These are phyloP conservation scores for Drosophila affinis DNA, from an alignment of 2,888 invertebrate genomes.

Conservation along the genomic window DNA sequence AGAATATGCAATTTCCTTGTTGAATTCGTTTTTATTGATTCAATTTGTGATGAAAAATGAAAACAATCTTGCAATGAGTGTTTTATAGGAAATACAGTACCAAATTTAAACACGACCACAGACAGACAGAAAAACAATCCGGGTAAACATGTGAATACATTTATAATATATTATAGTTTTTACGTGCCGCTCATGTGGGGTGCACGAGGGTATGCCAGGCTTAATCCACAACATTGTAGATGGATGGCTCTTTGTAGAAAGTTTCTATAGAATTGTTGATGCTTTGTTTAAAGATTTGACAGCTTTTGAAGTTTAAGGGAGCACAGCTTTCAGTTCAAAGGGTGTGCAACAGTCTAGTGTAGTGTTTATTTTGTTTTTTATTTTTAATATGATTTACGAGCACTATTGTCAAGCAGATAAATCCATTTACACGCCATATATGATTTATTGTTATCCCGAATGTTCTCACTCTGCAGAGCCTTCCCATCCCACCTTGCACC, in stretches of 20 bases:
- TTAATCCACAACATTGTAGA: no score
- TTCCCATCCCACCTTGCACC: background rate
- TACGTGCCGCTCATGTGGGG: background rate
- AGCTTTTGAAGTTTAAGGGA: background rate
- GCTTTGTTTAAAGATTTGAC: no score
- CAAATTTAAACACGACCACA: background rate
- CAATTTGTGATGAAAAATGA: background rate
- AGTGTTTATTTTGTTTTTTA: slow-evolving; percentile 5
- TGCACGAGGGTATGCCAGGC: background rate
- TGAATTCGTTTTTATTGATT: background rate
- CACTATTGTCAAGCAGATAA: slow-evolving; percentile 36
- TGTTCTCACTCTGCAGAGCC: slow-evolving; percentile 4
- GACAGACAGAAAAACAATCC: background rate
- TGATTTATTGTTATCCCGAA: slow-evolving; percentile 42
- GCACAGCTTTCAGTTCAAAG: background rate
- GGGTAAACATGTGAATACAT: background rate
- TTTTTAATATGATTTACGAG: slow-evolving; percentile 36
- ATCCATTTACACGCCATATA: slow-evolving; percentile 47
- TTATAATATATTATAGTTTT: slow-evolving; percentile 1
- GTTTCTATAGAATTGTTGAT: no score
- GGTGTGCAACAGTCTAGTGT: background rate
- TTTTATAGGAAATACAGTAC: background rate
- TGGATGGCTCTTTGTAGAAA: no score
- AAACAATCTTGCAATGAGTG: background rate
- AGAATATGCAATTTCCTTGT: background rate